Evolutionary conservation across 2,888 invertebrate species (phyloP).

Genomic region (Cryptocephalus primarius): DNA sequence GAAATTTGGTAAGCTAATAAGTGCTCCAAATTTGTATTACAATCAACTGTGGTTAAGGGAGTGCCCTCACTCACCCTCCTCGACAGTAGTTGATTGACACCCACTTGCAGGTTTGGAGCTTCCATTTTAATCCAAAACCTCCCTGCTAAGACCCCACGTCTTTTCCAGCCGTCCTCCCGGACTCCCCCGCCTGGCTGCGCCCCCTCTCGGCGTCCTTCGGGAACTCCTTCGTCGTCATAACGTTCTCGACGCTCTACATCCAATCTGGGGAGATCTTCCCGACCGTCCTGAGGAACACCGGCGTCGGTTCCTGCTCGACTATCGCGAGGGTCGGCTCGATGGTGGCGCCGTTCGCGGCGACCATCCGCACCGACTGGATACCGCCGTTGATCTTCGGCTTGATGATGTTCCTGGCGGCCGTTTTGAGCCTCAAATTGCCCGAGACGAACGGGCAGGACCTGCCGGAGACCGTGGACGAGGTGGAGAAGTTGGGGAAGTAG

Average conservation of each 20-base stretch:
- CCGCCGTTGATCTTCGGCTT: constrained; percentile 60
- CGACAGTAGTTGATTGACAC: too few species aligned
- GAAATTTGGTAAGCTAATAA: too few species aligned
- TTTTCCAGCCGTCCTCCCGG: not conserved
- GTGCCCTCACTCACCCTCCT: too few species aligned
- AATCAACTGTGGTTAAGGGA: too few species aligned
- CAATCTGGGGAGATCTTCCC: constrained; percentile 71
- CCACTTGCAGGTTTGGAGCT: too few species aligned
- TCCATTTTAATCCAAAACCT: too few species aligned
- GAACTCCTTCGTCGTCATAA: not conserved
- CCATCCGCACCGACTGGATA: constrained; percentile 46
- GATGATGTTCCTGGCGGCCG: constrained; percentile 54
- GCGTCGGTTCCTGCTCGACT: constrained; percentile 75
- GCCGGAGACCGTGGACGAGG: constrained; percentile 72
- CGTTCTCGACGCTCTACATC: constrained; percentile 44
- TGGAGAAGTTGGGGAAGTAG: constrained; percentile 38
- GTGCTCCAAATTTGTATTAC: too few species aligned
- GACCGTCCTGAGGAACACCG: constrained; percentile 76
- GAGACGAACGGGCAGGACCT: constrained; percentile 66
- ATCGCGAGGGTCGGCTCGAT: constrained; percentile 78
- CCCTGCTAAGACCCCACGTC: too few species aligned
- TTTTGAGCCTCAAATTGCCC: constrained; percentile 56
- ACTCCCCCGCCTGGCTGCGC: not conserved
- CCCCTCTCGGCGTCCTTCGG: not conserved
- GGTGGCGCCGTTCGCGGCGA: constrained; percentile 69